These are phyloP conservation scores for Spinus olivaceus DNA, from an alignment of 2,797 vertebrate species.

Conservation along the genomic window DNA sequence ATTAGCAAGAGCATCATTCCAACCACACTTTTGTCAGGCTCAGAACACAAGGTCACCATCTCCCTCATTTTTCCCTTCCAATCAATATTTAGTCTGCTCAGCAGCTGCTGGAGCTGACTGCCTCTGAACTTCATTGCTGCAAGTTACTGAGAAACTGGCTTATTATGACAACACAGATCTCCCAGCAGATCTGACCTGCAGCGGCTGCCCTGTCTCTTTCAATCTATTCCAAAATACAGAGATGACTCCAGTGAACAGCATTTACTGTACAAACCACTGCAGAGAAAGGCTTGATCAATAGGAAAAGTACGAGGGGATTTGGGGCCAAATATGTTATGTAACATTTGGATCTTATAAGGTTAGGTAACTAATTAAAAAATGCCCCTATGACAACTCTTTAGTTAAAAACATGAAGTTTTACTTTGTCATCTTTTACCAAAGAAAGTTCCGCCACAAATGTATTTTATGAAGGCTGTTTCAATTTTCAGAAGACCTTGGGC, in stretches of 20 bases:
- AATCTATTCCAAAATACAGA: conserved; percentile 23
- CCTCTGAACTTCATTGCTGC: conserved; percentile 31
- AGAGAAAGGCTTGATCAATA: neutral
- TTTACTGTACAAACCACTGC: neutral
- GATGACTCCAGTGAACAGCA: neutral
- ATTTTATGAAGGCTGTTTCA: neutral
- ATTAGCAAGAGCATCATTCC: neutral
- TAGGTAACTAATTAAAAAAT: neutral
- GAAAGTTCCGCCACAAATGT: neutral
- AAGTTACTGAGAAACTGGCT: conserved; percentile 30
- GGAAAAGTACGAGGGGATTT: neutral
- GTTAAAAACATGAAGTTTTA: neutral
- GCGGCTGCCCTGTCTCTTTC: conserved; percentile 28
- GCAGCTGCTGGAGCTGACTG: conserved; percentile 11
- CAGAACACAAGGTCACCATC: conserved; percentile 25
- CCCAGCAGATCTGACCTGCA: conserved; percentile 50
- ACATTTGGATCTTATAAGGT: neutral
- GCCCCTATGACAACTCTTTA: neutral
- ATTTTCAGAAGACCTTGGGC: neutral
- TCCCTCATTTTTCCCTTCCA: conserved; percentile 41
- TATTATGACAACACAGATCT: conserved; percentile 51
- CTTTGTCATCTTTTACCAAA: neutral
- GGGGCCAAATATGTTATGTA: neutral
- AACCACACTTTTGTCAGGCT: neutral
- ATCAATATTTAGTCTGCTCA: conserved; percentile 51